phyloP scores from a whole-genome alignment of 2,797 vertebrate species.

The Pteronotus mesoamericanus region DNA sequence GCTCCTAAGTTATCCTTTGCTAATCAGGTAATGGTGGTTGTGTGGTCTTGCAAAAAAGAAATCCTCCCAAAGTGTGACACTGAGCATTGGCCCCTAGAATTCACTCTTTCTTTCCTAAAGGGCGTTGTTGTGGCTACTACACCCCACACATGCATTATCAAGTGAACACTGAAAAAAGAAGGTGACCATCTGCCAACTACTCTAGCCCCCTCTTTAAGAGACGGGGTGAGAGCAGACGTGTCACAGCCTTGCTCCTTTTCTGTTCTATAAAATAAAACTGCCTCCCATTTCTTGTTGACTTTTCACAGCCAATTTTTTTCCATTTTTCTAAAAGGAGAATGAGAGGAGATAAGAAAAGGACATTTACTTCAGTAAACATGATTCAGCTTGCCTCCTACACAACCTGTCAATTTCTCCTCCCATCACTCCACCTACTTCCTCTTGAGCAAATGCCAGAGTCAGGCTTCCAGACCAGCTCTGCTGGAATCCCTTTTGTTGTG shows the following conservation, averaged over 20 bases:
- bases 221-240: neutral
- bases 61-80: conserved; percentile 30
- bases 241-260: neutral
- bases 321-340: neutral
- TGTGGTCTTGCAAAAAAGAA: conserved; percentile 66
- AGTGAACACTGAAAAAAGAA: neutral
- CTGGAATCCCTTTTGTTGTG: neutral
- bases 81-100: neutral
- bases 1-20: conserved; percentile 59
- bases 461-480: neutral
- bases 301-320: neutral
- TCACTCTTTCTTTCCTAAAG: conserved; percentile 48
- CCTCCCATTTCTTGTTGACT: neutral
- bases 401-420: neutral
- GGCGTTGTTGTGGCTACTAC: conserved; percentile 19
- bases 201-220: neutral
- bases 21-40: conserved; percentile 61
- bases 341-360: neutral
- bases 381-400: neutral
- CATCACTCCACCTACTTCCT: neutral
- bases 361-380: neutral
- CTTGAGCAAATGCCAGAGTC: neutral
- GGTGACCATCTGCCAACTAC: neutral
- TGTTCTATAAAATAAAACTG: neutral
- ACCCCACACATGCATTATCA: neutral